Percentiles rank a stretch among this genome's conserved stretches.
phyloP scores from a whole-genome alignment of 2,888 invertebrate genomes.

The Orthosia incerta region DNA sequence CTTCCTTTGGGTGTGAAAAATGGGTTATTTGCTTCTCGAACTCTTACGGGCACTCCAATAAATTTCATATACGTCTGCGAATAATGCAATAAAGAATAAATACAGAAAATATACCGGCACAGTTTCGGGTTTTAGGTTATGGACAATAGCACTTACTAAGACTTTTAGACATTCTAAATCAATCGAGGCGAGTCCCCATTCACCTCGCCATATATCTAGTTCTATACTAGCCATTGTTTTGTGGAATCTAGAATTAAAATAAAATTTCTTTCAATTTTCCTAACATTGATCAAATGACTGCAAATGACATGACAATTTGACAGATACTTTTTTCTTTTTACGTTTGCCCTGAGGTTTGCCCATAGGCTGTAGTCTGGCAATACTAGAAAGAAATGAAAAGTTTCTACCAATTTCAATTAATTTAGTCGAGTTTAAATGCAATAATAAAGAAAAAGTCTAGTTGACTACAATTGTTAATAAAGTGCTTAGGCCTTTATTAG shows the following conservation, averaged over 20 bases:
- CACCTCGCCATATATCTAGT: conserved; percentile 96
- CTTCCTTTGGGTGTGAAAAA: conserved; percentile 94
- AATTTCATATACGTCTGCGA: conserved; percentile 93
- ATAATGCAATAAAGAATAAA: conserved; percentile 55
- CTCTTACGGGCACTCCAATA: conserved; percentile 94
- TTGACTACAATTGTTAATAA: no score
- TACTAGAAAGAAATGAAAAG: not conserved
- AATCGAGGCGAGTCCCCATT: conserved; percentile 96
- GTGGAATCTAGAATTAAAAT: conserved; percentile 46
- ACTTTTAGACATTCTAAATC: conserved; percentile 96
- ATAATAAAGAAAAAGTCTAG: no score
- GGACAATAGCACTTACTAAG: conserved; percentile 92
- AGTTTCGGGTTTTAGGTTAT: conserved; percentile 65
- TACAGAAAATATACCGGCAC: conserved; percentile 68
- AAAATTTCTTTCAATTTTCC: conserved; percentile 61
- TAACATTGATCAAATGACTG: conserved; percentile 64
- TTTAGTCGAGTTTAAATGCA: not conserved
- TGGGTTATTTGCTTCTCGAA: conserved; percentile 93
- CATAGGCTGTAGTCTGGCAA: not conserved
- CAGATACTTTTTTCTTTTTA: conserved; percentile 37
- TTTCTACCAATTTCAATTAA: no score
- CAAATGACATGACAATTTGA: conserved; percentile 47
- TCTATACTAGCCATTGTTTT: conserved; percentile 87
- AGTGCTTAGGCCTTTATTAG: not conserved
- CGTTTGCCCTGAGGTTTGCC: not conserved